Conservation (phyloP, 2,888 invertebrate species). For the Lithosia quadra region DNA sequence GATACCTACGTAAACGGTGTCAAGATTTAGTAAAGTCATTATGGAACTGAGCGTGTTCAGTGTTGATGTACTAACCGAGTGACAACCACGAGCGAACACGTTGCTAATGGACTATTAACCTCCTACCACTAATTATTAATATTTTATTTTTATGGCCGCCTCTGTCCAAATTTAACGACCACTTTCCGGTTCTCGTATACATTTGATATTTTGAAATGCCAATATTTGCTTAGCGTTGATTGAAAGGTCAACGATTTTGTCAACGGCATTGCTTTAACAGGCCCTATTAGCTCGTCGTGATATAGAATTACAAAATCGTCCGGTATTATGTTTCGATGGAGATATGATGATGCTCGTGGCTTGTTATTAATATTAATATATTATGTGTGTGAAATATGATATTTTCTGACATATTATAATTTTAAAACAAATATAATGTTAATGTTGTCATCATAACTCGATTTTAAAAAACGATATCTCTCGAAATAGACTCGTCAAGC, state of each 20-base stretch:
- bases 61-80: constrained; percentile 38
- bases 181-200: constrained; percentile 76
- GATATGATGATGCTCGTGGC: constrained; percentile 51
- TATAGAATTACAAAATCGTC: constrained; percentile 67
- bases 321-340: constrained; percentile 61
- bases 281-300: constrained; percentile 59
- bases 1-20: constrained; percentile 14
- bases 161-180: constrained; percentile 76
- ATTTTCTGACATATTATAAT: constrained; percentile 53
- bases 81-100: constrained; percentile 58
- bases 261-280: constrained; percentile 59
- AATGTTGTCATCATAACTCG: constrained; percentile 52
- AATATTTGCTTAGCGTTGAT: constrained; percentile 76
- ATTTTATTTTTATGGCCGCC: constrained; percentile 79
- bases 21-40: constrained; percentile 7
- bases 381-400: constrained; percentile 61
- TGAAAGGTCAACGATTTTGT: constrained; percentile 74
- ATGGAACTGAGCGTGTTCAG: constrained; percentile 15
- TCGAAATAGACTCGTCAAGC: constrained; percentile 41
- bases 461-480: constrained; percentile 43
- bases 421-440: constrained; percentile 50
- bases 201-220: constrained; percentile 72
- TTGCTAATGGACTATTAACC: constrained; percentile 79
- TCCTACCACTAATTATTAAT: constrained; percentile 79
- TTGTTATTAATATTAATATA: constrained; percentile 57